phyloP scores from a whole-genome alignment of 2,113 vertebrate genomes.

The Centrocercus urophasianus region DNA sequence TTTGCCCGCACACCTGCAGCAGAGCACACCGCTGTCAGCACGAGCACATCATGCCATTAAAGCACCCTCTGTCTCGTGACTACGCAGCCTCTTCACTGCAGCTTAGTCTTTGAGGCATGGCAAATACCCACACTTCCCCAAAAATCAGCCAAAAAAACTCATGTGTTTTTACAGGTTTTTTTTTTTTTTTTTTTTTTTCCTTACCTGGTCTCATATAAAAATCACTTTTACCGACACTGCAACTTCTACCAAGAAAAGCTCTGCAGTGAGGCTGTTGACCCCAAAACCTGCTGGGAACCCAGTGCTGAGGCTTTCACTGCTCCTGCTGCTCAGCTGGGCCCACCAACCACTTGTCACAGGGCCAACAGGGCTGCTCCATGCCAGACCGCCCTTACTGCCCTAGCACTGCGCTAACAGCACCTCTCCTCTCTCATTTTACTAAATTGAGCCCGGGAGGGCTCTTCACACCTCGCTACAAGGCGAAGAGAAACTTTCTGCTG shows the following conservation, averaged over 20 bases:
- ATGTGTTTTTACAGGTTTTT: too few species aligned
- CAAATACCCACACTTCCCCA: not conserved
- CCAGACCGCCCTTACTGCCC: not conserved
- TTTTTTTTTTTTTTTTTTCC: not conserved
- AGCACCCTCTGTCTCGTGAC: not conserved
- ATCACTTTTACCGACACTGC: not conserved
- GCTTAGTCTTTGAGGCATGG: not conserved
- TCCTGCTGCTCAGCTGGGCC: not conserved
- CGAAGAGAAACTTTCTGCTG: not conserved
- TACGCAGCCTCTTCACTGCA: not conserved
- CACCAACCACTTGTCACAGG: not conserved
- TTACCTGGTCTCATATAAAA: not conserved
- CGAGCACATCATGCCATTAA: fast-evolving
- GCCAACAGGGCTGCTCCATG: not conserved
- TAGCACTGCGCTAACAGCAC: not conserved
- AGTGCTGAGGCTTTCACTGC: not conserved
- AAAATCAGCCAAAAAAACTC: not conserved
- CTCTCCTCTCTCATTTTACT: not conserved
- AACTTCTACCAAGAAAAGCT: fast-evolving
- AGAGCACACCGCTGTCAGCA: fast-evolving
- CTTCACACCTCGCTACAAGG: not conserved
- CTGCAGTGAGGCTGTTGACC: not conserved
- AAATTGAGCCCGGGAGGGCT: fast-evolving
- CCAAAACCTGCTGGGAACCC: fast-evolving
- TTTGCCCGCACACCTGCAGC: fast-evolving